These are phyloP conservation scores for Auanema freiburgensis DNA, from an alignment of 2,888 invertebrate genomes.

Conservation along the genomic window DNA sequence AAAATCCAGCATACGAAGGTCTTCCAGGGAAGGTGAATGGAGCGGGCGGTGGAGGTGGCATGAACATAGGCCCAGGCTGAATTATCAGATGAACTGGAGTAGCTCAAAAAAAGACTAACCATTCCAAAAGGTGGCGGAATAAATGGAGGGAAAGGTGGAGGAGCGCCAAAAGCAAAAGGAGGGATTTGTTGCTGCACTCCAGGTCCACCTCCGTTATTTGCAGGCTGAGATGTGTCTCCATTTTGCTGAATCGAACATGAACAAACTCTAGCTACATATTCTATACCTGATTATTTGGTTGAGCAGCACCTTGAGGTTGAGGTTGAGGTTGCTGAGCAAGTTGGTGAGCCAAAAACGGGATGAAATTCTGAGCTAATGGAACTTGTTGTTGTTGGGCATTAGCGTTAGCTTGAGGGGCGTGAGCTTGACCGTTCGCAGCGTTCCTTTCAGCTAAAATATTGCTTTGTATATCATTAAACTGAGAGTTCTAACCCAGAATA, in stretches of 20 bases:
- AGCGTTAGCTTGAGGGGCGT: conserved; percentile 14
- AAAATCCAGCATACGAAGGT: conserved; percentile 71
- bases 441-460: neutral
- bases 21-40: conserved; percentile 58
- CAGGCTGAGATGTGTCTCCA: neutral
- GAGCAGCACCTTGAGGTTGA: conserved; percentile 16
- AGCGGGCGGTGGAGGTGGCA: conserved; percentile 59
- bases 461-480: neutral
- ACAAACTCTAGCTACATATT: neutral
- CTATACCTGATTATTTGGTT: conserved; percentile 12
- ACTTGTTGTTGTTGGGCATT: neutral
- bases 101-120: neutral
- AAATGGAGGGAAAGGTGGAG: conserved; percentile 15
- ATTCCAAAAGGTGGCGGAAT: conserved; percentile 18
- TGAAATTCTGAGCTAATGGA: conserved; percentile 16
- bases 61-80: conserved; percentile 47
- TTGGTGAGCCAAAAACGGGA: conserved; percentile 48
- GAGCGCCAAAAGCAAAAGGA: conserved; percentile 3
- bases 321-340: conserved; percentile 36
- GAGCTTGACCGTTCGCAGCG: conserved; percentile 7
- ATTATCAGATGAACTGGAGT: neutral
- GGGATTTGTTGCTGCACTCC: neutral
- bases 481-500: conserved; percentile 38
- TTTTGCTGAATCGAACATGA: neutral
- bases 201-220: neutral